Conservation (phyloP, 2,797 vertebrate genomes). For the Parauchenoglanis punctatus region DNA sequence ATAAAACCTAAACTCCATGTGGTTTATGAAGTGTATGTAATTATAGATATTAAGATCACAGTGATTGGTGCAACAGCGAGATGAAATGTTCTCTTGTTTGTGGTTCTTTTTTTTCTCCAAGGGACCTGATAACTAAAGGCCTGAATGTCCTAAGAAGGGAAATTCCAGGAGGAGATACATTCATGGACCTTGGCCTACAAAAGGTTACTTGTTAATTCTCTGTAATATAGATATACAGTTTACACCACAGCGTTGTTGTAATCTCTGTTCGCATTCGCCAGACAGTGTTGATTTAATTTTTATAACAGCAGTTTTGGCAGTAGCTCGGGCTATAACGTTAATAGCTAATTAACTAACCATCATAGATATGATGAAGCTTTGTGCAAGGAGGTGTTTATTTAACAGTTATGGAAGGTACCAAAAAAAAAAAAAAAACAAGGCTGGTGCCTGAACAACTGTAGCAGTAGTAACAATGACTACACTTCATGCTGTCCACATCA, state of each 20-base stretch:
- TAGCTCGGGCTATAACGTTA: neutral
- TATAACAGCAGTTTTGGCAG: neutral
- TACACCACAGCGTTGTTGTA: neutral
- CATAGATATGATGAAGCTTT: neutral
- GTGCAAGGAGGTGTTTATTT: neutral
- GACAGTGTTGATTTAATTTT: neutral
- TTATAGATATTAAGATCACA: neutral
- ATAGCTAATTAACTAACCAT: neutral
- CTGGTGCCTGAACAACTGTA: neutral
- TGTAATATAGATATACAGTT: neutral
- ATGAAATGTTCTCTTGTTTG: neutral
- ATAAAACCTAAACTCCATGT: neutral
- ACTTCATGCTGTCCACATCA: neutral
- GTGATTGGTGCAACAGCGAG: neutral
- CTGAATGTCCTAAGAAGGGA: conserved; percentile 76
- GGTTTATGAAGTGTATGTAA: neutral
- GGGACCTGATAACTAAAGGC: conserved; percentile 80
- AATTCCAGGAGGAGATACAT: conserved; percentile 82
- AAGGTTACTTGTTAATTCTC: conserved; percentile 63
- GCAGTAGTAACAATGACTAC: no score
- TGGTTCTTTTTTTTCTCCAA: conserved; percentile 59
- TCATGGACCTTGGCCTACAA: conserved; percentile 86
- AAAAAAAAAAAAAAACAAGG: neutral
- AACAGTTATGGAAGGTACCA: neutral
- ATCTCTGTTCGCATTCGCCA: neutral